Conservation (phyloP, 2,113 vertebrate species). For the Cyanoramphus novaezelandiae region DNA sequence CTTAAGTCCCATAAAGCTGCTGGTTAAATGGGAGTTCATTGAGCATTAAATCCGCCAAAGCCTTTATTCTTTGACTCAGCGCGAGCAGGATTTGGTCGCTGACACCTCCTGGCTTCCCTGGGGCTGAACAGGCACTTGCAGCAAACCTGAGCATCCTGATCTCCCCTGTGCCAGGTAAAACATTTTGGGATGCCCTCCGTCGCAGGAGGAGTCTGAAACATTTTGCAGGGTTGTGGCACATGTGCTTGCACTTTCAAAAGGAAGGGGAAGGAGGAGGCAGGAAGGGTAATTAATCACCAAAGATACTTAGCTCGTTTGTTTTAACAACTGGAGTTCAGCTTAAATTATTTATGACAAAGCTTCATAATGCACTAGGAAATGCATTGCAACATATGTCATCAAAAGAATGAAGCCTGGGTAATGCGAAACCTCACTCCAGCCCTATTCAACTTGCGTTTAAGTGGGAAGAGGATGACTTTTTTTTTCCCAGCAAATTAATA, state of each 20-base stretch:
- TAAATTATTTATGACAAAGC: constrained; percentile 56
- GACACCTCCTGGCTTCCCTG: not conserved
- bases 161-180: not conserved
- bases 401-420: constrained; percentile 14
- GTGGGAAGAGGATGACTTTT: not conserved
- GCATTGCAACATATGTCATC: constrained; percentile 44
- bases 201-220: not conserved
- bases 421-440: not conserved
- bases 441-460: not conserved
- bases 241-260: not conserved
- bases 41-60: not conserved
- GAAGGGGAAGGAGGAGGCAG: not conserved
- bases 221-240: not conserved
- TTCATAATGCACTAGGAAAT: constrained; percentile 50
- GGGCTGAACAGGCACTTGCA: not conserved
- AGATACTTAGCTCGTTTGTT: constrained; percentile 33
- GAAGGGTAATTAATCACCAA: constrained; percentile 27
- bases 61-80: not conserved
- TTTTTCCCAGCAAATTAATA: constrained; percentile 46
- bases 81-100: rapidly evolving
- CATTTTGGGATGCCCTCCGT: not conserved
- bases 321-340: constrained; percentile 56
- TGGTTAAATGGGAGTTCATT: not conserved
- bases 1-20: rapidly evolving
- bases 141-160: rapidly evolving